phyloP scores from a whole-genome alignment of 2,797 vertebrate species.

The Eupleurogrammus muticus region DNA sequence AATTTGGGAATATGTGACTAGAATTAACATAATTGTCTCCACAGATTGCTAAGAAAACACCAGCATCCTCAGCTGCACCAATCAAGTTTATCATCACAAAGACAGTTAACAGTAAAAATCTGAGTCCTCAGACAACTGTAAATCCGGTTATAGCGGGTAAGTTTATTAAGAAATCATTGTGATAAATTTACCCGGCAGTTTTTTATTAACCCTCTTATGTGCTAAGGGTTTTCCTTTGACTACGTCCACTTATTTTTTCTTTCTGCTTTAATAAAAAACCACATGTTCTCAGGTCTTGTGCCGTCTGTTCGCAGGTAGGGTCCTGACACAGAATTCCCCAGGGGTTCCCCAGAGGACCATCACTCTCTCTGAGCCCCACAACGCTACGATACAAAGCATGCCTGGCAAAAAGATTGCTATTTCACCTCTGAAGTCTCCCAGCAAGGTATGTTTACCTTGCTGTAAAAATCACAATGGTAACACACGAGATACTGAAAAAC shows the following conservation, averaged over 20 bases:
- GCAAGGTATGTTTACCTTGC: constrained; percentile 86
- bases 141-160: constrained; percentile 91
- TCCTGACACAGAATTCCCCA: constrained; percentile 90
- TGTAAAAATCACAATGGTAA: too few species aligned
- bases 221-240: background rate
- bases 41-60: constrained; percentile 96
- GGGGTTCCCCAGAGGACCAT: constrained; percentile 91
- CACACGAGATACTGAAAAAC: too few species aligned
- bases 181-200: background rate
- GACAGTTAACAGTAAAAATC: constrained; percentile 95
- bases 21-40: too few species aligned
- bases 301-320: constrained; percentile 83
- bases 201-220: too few species aligned
- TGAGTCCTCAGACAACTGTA: constrained; percentile 89
- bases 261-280: background rate
- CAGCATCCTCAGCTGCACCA: constrained; percentile 92
- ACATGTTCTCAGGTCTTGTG: background rate
- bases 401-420: constrained; percentile 97
- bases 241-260: background rate
- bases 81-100: constrained; percentile 98
- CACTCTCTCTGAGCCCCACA: constrained; percentile 90
- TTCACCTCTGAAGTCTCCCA: constrained; percentile 96
- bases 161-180: background rate
- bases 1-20: background rate
- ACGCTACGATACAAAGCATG: constrained; percentile 86